phyloP scores from a whole-genome alignment of 2,113 vertebrate genomes.

The Stegastes partitus region DNA sequence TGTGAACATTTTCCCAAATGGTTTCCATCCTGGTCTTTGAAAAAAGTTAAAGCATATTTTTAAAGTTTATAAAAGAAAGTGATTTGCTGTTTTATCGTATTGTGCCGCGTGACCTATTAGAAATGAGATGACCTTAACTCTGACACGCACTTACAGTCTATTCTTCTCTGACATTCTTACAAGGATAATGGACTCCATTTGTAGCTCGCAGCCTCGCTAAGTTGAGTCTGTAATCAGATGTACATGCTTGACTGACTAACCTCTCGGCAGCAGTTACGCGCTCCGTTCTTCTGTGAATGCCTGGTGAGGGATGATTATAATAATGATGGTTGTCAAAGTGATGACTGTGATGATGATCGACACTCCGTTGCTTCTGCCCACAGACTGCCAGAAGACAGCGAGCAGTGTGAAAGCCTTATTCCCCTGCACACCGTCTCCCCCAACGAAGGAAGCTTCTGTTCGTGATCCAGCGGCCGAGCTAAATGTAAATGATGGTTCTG shows the following conservation, averaged over 20 bases:
- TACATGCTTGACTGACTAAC: constrained; percentile 33
- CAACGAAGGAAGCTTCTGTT: constrained; percentile 81
- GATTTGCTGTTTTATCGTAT: constrained; percentile 12
- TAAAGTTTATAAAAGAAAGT: not conserved
- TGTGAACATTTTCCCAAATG: not conserved
- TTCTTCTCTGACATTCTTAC: constrained; percentile 32
- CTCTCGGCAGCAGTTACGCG: constrained; percentile 18
- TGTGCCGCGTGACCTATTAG: constrained; percentile 16
- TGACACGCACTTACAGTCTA: constrained; percentile 4
- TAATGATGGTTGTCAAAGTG: constrained; percentile 35
- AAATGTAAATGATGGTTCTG: constrained; percentile 39
- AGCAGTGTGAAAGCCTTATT: constrained; percentile 96
- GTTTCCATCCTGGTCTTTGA: not conserved
- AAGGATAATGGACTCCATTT: constrained; percentile 45
- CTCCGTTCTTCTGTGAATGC: constrained; percentile 41
- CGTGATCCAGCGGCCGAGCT: constrained; percentile 69
- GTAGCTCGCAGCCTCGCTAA: constrained; percentile 30
- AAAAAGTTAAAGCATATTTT: constrained; percentile 23
- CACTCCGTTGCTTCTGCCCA: not conserved
- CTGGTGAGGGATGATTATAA: constrained; percentile 44
- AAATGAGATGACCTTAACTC: constrained; percentile 23
- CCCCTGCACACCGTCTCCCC: constrained; percentile 89
- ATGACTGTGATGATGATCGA: constrained; percentile 54
- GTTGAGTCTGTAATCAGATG: constrained; percentile 48
- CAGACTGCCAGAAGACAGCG: constrained; percentile 91